phyloP scores from a whole-genome alignment of 2,888 invertebrate species.

The Diplazon laetatorius region DNA sequence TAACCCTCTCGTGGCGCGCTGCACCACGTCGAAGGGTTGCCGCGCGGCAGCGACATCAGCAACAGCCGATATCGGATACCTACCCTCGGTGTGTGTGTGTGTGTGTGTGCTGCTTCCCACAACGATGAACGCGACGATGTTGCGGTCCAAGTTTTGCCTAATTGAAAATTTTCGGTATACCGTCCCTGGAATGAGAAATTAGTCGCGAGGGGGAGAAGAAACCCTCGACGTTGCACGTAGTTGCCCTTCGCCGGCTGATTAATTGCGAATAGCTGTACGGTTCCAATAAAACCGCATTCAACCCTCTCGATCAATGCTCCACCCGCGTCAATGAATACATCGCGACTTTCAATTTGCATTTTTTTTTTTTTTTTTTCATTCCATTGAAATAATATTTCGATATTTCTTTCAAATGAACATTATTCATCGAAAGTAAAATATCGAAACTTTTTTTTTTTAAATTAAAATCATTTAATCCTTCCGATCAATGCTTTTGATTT shows the following conservation, averaged over 20 bases:
- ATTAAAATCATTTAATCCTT: too few species aligned
- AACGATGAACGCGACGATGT: constrained; percentile 49
- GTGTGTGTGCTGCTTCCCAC: neutral
- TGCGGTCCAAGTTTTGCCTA: constrained; percentile 31
- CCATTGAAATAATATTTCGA: too few species aligned
- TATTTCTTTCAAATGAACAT: too few species aligned
- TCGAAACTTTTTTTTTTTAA: too few species aligned
- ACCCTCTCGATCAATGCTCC: constrained; percentile 27
- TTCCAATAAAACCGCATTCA: constrained; percentile 27
- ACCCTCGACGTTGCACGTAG: neutral
- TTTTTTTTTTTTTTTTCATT: too few species aligned
- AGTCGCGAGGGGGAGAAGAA: neutral
- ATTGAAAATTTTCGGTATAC: constrained; percentile 40
- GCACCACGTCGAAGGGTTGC: too few species aligned
- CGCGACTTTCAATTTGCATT: too few species aligned
- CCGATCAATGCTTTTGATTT: too few species aligned
- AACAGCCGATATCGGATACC: constrained; percentile 62
- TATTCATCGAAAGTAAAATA: too few species aligned
- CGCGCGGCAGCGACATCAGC: constrained; percentile 34
- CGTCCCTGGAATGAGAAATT: constrained; percentile 4
- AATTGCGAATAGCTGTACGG: constrained; percentile 32
- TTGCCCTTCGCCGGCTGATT: constrained; percentile 24
- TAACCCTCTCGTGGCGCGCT: too few species aligned
- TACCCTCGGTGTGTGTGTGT: constrained; percentile 47
- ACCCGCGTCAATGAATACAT: too few species aligned